Percentiles rank a stretch among this genome's conserved stretches.
Conservation (phyloP, 2,797 vertebrate genomes). For the Trichosurus vulpecula region DNA sequence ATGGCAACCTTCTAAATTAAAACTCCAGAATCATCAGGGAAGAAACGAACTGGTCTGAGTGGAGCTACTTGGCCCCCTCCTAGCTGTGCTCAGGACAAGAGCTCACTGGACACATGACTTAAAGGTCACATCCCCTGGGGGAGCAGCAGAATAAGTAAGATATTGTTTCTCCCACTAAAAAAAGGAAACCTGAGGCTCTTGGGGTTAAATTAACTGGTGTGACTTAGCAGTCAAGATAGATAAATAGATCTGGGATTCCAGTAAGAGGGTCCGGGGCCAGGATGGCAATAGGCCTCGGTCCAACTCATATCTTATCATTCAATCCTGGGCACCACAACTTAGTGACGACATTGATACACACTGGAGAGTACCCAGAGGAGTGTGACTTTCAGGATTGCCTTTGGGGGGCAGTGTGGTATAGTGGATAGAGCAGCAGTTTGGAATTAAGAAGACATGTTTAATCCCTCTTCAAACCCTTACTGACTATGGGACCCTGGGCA, state of each 20-base stretch:
- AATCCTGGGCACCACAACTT: neutral
- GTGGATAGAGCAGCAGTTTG: neutral
- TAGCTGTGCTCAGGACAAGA: conserved; percentile 9
- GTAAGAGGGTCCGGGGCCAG: neutral
- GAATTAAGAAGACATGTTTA: neutral
- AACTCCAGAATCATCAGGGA: conserved; percentile 30
- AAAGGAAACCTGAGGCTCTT: neutral
- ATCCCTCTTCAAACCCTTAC: neutral
- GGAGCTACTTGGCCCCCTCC: neutral
- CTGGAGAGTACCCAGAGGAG: neutral
- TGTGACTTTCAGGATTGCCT: neutral
- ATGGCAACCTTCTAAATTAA: neutral
- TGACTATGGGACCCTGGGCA: neutral
- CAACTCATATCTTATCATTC: neutral
- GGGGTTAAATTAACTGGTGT: neutral
- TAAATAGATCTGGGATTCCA: neutral
- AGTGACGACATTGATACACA: neutral
- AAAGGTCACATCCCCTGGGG: conserved; percentile 18
- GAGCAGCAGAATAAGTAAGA: neutral
- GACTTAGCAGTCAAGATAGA: neutral
- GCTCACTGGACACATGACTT: conserved; percentile 16
- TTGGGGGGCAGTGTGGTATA: neutral
- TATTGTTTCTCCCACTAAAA: neutral
- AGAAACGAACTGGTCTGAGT: neutral
- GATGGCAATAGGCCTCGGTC: neutral